These are phyloP conservation scores for Acanthosepion pharaonis DNA, from an alignment of 2,888 invertebrate genomes.

Conservation along the genomic window DNA sequence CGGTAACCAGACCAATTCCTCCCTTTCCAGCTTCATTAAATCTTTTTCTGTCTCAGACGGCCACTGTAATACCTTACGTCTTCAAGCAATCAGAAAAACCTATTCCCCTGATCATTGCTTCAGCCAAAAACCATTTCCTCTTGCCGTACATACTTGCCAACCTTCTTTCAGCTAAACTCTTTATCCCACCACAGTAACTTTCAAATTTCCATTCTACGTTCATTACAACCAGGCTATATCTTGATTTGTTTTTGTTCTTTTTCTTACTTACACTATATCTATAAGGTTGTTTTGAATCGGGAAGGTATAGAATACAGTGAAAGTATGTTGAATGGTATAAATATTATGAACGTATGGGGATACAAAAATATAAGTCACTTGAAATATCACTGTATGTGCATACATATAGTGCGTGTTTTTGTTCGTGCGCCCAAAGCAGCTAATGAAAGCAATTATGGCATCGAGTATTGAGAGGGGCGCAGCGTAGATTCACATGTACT, in stretches of 20 bases:
- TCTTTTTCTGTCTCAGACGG: background rate
- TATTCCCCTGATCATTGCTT: background rate
- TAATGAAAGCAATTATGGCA: no score
- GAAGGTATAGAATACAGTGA: no score
- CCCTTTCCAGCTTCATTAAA: background rate
- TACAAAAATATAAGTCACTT: background rate
- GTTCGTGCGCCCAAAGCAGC: no score
- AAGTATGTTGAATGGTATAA: background rate
- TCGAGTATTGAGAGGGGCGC: no score
- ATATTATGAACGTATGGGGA: background rate
- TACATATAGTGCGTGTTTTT: no score
- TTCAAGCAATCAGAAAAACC: conserved; percentile 15
- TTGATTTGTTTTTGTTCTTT: background rate
- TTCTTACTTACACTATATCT: background rate
- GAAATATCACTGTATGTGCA: background rate
- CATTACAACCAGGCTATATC: background rate
- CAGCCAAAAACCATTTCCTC: background rate
- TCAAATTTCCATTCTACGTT: background rate
- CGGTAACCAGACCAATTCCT: background rate
- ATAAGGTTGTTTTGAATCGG: background rate
- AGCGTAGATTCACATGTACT: no score
- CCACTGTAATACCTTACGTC: conserved; percentile 9
- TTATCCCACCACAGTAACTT: background rate
- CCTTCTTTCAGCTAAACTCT: background rate
- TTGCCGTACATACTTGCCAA: background rate